Evolutionary conservation across 2,888 invertebrate genomes (phyloP), one percentile per base, ranked within the genome.

Genomic region (Thelaira solivaga): DNA sequence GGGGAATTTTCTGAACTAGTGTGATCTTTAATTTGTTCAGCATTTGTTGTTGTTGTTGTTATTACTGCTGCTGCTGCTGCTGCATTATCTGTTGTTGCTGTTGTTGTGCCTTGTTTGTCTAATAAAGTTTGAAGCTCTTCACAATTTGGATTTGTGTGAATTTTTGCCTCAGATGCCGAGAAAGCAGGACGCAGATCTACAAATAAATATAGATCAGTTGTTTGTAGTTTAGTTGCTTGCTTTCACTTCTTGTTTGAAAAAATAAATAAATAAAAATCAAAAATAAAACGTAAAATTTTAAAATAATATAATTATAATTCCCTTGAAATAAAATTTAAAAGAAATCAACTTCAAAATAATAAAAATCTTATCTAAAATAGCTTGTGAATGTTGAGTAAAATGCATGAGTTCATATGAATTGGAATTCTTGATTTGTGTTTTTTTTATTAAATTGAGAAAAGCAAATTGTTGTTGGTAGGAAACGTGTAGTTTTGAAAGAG

Each of bases 181-280:
- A 89, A 89, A 89, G 89, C 89, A 89, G 89, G 89, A 88, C 89
- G 88, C 83, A 86, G 88, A 89, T 89, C 89, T 89, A 89, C 88
- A 89, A 89, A 85, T 85, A 88, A 87, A 88, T 84, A 86, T 86
- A 86, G 85, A 86, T 86, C 86, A 84, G 81, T 82, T 82, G 80
- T 80, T 71, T 64, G 41, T 22, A 51, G 34, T 71, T 69, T 57
- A 62, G 45, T 39, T 75, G 45, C 26, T 29, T 20, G 18, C 49
- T 41, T 8, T 43, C 47, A 26, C 10, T 39, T 39, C 31, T 49
- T 24, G 31, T 57, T 49, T 55, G 1, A 47, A 24, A 16, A 22
- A 61, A 62, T 29, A 65, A 72, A 2, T 1, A 39, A 5, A 6
- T 6, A 10, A 34, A n/a, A 26, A 22, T 16, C 20, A 53, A 24